These are phyloP conservation scores for Eulemur mongoz DNA, from an alignment of 2,797 vertebrate species.

Conservation along the genomic window DNA sequence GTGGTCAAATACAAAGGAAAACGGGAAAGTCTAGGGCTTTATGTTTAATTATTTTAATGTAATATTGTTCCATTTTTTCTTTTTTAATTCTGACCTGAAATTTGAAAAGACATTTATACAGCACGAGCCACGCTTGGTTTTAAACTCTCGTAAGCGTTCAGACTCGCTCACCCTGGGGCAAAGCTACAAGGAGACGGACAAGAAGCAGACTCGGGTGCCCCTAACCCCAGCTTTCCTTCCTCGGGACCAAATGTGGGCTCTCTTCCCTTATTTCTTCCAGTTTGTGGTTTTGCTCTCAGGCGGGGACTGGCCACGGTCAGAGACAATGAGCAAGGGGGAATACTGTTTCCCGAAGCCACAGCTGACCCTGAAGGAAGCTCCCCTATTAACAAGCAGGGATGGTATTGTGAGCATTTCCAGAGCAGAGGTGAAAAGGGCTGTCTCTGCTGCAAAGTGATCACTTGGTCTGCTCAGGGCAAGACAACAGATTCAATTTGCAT, in stretches of 20 bases:
- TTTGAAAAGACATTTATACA: constrained; percentile 42
- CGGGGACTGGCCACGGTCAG: rapidly evolving
- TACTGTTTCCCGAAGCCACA: background rate
- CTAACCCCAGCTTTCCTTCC: background rate
- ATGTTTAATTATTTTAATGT: background rate
- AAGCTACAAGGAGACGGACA: background rate
- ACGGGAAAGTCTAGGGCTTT: background rate
- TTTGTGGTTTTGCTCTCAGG: background rate
- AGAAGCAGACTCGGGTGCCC: background rate
- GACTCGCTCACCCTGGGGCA: background rate
- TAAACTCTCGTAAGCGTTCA: constrained; percentile 4
- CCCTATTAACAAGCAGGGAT: rapidly evolving
- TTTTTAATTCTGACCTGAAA: constrained; percentile 45
- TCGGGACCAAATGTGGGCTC: background rate
- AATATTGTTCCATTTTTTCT: background rate
- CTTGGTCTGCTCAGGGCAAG: background rate
- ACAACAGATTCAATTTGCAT: background rate
- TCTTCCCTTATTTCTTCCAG: background rate
- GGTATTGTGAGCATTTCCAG: background rate
- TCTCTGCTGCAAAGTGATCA: background rate
- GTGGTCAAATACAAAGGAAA: background rate
- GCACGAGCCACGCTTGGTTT: background rate
- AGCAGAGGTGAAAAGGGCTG: rapidly evolving
- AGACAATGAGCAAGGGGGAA: background rate
- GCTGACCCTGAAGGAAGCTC: rapidly evolving